Evolutionary conservation across 2,888 invertebrate genomes (phyloP), one percentile per base, ranked within the genome.

Genomic region (Atethmia centrago): DNA sequence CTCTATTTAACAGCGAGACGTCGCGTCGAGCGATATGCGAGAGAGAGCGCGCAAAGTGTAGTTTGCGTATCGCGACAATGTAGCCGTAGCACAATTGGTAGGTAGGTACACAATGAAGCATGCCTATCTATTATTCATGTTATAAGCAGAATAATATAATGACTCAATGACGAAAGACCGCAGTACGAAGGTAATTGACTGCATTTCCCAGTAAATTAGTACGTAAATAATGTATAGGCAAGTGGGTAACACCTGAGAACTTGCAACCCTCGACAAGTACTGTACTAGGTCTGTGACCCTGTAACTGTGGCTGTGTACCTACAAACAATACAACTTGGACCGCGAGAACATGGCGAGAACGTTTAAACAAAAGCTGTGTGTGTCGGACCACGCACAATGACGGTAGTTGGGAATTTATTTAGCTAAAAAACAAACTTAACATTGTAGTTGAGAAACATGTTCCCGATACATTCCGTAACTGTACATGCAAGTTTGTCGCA

Each of bases 291-390:
- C 51, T 12, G 12, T 47, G 21, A 31, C 3, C 28, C 10, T n/a
- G 7, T 36, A 28, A 28, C 5, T 42, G 21, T 8, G 36, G 8
- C 36, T n/a, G n/a, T 49, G n/a, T 36, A 36, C 7, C 36, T 36
- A 45, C 3, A 25, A 45, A 69, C 36, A 55, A 45, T 40, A 56
- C 19, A 72, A 51, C 28, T 40, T 42, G 21, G 2, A 58, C 19
- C 19, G n/a, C 56, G 25, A 49, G 8, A 25, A 28, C 21, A 36
- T 49, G 49, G 31, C 53, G 25, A 51, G 14, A 31, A 19, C 25
- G 31, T 45, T 45, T 49, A 21, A 42, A 59, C 31, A 53, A 68
- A 62, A 61, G 25, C 53, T 65, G n/a, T n/a, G n/a, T n/a, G n/a
- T n/a, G n/a, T n/a, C n/a, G n/a, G n/a, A n/a, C n/a, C n/a, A n/a